A percentile compares a stretch with the other conserved stretches of the same genome.
Conservation (phyloP, 1,140 invertebrate genomes). For the Trichonephila clavipes region DNA sequence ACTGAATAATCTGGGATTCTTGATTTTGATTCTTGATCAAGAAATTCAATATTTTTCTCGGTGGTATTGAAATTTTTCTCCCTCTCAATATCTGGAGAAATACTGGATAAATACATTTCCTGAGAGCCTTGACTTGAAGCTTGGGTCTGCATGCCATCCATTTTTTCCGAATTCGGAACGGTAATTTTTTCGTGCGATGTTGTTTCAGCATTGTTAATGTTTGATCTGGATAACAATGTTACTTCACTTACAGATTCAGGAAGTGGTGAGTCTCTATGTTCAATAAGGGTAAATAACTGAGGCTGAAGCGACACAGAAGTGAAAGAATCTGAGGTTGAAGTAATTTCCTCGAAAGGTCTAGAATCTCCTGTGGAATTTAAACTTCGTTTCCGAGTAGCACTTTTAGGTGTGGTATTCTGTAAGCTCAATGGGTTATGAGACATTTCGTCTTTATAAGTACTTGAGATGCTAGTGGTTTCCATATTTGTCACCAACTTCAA, state of each 20-base stretch:
- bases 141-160: background rate
- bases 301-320: background rate
- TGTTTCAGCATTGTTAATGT: too few species aligned
- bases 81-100: background rate
- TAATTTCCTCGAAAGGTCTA: background rate
- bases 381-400: conserved; percentile 46
- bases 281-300: background rate
- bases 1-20: background rate
- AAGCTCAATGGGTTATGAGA: background rate
- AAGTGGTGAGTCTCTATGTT: background rate
- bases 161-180: background rate
- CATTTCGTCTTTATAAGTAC: background rate
- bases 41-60: background rate
- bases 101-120: background rate
- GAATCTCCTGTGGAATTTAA: conserved; percentile 1
- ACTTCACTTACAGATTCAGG: background rate
- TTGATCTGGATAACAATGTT: background rate
- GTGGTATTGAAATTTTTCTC: background rate
- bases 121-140: background rate
- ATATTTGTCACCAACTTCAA: too few species aligned
- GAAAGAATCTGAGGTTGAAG: background rate
- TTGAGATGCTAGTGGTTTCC: background rate
- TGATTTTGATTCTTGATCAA: too few species aligned
- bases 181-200: too few species aligned
- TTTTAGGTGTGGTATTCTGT: background rate